Percentiles rank a stretch among this genome's conserved stretches.
phyloP scores from a whole-genome alignment of 1,140 invertebrate species.

The Drosophila burlai region DNA sequence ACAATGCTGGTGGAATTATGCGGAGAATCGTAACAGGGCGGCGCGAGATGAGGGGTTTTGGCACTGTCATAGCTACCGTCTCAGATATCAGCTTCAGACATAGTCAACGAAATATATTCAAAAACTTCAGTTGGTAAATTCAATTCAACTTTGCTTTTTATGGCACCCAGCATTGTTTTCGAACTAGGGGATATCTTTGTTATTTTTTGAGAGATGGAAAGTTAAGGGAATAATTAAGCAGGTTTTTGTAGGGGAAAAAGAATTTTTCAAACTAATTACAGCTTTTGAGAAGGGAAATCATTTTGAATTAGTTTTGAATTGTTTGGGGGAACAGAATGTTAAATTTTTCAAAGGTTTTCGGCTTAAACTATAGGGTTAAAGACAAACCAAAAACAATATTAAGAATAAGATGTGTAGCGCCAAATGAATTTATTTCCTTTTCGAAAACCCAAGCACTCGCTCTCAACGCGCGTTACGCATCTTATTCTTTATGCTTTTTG shows the following conservation, averaged over 20 bases:
- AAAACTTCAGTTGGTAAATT: conserved; percentile 57
- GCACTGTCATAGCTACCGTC: conserved; percentile 50
- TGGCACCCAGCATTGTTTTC: conserved; percentile 7
- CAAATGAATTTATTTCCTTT: too few species aligned
- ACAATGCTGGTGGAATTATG: conserved; percentile 56
- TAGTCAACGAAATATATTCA: conserved; percentile 58
- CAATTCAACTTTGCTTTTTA: conserved; percentile 60
- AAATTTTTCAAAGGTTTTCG: too few species aligned
- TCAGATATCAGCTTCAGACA: conserved; percentile 52
- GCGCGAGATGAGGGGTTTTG: not conserved
- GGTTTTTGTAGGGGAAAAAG: not conserved
- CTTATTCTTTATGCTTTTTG: too few species aligned
- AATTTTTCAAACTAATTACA: too few species aligned
- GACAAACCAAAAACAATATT: too few species aligned
- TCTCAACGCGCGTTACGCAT: too few species aligned
- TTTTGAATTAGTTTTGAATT: too few species aligned
- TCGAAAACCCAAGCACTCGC: too few species aligned
- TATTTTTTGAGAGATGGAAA: not conserved
- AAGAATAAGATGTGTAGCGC: too few species aligned
- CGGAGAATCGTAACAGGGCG: conserved; percentile 9
- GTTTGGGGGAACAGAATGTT: too few species aligned
- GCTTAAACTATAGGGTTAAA: too few species aligned
- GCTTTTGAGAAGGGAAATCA: too few species aligned
- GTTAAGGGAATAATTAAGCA: not conserved
- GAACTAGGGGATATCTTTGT: not conserved